Conservation (phyloP, 2,888 invertebrate genomes). For the Parapristionchus giblindavisi region DNA sequence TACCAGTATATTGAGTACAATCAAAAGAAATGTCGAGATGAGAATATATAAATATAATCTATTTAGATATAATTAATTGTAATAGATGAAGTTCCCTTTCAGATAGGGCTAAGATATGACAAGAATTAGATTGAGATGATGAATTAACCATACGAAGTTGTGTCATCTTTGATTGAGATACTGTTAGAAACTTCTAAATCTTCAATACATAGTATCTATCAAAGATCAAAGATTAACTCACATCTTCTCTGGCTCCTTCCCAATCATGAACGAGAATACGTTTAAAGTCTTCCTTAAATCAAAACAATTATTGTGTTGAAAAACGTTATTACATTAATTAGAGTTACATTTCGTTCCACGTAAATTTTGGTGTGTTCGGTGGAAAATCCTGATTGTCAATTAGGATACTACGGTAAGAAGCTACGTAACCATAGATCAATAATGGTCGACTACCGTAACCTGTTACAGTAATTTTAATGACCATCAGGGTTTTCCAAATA, state of each 20-base stretch:
- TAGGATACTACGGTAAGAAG: too few species aligned
- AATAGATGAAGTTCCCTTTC: conserved; percentile 19
- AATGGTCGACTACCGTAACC: too few species aligned
- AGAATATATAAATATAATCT: too few species aligned
- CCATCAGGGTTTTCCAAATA: too few species aligned
- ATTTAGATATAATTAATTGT: not conserved
- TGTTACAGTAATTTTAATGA: too few species aligned
- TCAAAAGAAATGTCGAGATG: too few species aligned
- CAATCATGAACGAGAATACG: conserved; percentile 28
- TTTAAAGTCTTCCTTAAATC: conserved; percentile 26
- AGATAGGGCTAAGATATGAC: conserved; percentile 12
- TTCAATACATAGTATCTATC: not conserved
- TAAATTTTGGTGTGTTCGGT: too few species aligned
- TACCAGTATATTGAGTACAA: too few species aligned
- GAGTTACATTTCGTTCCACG: too few species aligned
- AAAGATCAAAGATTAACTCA: conserved; percentile 11
- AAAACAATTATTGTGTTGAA: not conserved
- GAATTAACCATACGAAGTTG: not conserved
- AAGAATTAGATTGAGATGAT: not conserved
- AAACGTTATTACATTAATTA: too few species aligned
- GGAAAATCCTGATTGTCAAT: too few species aligned
- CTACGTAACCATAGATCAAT: too few species aligned
- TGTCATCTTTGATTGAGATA: conserved; percentile 19
- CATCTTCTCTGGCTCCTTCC: conserved; percentile 1
- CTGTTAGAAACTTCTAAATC: conserved; percentile 18